Conservation (phyloP, 2,113 vertebrate species). For the Tretioscincus oriximinensis region DNA sequence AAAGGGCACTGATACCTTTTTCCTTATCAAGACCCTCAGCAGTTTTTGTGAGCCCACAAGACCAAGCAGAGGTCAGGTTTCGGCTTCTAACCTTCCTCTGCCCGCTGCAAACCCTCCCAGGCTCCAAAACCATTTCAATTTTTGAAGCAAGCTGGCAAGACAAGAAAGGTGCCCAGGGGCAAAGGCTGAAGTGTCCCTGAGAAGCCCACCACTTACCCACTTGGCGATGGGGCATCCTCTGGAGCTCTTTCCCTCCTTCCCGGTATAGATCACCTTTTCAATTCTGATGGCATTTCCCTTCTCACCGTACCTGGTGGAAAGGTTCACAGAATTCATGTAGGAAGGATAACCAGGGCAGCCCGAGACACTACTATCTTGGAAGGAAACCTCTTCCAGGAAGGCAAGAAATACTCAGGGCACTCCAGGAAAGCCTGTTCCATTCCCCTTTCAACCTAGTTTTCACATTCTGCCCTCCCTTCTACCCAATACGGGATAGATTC, state of each 20-base stretch:
- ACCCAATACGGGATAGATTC: no score
- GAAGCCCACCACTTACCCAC: constrained; percentile 83
- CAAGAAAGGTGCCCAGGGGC: not conserved
- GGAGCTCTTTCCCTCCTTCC: constrained; percentile 95
- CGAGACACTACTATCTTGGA: no score
- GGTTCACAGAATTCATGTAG: constrained; percentile 15
- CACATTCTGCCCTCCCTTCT: no score
- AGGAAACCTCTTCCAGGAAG: no score
- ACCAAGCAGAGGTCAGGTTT: not conserved
- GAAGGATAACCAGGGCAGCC: not conserved
- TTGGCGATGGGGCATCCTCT: constrained; percentile 97
- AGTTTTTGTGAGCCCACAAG: no score
- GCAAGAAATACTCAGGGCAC: no score
- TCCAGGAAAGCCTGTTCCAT: not conserved
- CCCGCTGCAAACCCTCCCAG: not conserved
- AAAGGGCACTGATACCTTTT: no score
- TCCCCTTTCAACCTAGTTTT: not conserved
- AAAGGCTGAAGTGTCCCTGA: not conserved
- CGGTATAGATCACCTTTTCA: constrained; percentile 95
- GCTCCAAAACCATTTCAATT: not conserved
- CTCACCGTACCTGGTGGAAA: constrained; percentile 84
- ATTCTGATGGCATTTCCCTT: constrained; percentile 94
- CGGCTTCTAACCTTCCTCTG: not conserved
- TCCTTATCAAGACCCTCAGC: not conserved
- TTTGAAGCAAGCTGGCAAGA: not conserved